Conservation (phyloP, 1,140 invertebrate genomes). For the Saccostrea glomerata region DNA sequence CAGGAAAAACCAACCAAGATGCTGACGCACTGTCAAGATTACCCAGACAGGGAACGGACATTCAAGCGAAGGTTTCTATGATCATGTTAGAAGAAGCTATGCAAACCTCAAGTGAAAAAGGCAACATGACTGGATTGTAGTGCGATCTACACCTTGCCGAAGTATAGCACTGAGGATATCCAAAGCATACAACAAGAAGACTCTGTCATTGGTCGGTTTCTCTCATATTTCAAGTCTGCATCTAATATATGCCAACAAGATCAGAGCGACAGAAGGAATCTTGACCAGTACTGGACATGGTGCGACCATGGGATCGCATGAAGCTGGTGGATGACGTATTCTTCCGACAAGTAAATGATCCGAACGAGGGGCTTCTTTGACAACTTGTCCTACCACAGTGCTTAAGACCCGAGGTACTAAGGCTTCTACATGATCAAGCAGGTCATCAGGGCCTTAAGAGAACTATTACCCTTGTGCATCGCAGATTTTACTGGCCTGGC, state of each 20-base stretch:
- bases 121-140: not conserved
- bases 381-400: slow-evolving; percentile 43
- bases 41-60: slow-evolving; percentile 29
- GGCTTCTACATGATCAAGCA: slow-evolving; percentile 51
- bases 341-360: slow-evolving; percentile 32
- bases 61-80: not conserved
- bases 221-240: slow-evolving; percentile 16
- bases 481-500: slow-evolving; percentile 54
- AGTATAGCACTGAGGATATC: slow-evolving; percentile 29
- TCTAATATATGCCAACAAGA: slow-evolving; percentile 17
- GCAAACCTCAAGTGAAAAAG: not conserved
- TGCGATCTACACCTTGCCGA: slow-evolving; percentile 35
- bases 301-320: slow-evolving; percentile 41
- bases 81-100: slow-evolving; percentile 16
- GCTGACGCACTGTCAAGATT: slow-evolving; percentile 54
- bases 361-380: slow-evolving; percentile 9
- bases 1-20: slow-evolving; percentile 46
- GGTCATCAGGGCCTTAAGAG: slow-evolving; percentile 36
- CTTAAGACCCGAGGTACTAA: slow-evolving; percentile 41
- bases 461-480: slow-evolving; percentile 23
- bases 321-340: slow-evolving; percentile 18
- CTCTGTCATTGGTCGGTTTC: not conserved
- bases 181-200: slow-evolving; percentile 37
- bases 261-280: slow-evolving; percentile 8
- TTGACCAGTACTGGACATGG: not conserved